Base-by-base conservation (phyloP, 2,888 invertebrate species). In the Drosophila mimetica region DNA sequence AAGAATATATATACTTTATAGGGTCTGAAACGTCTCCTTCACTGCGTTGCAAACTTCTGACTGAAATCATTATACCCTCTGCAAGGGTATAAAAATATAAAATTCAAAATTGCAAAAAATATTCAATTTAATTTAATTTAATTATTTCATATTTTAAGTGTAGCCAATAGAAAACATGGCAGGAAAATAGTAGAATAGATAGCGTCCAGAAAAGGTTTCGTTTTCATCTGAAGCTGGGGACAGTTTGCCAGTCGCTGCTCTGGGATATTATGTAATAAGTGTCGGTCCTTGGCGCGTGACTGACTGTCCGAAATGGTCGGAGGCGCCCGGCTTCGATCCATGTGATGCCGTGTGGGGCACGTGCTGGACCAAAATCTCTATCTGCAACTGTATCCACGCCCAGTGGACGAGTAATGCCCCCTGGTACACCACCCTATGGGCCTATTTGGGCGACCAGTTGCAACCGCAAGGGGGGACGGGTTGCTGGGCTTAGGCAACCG, bases 401-500 rank as follows among this genome's bases (percentile, higher is more conserved):
- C 41, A 20, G 2, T n/a, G 14, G 13, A 41, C n/a, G n/a, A 7
- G 7, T n/a, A 14, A 34, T n/a, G 2, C 8, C 37, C 16, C 1
- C 44, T n/a, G n/a, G n/a, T n/a, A n/a, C n/a, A n/a, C n/a, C 8
- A 11, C 9, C 9, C 9, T 25, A 4, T 25, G 42, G 9, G 25
- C 22, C n/a, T 14, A 14, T 25, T 44, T 44, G 4, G 25, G 5
- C 42, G 42, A 42, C 42, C 42, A 44, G 42, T 44, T 44, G 42
- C 42, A 44, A 14, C 25, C 42, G 42, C 42, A 25, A 2, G 4
- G 25, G 9, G n/a, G 39, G n/a, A n/a, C 22, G 2, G 41, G 13
- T 2, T 8, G 20, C 6, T 25, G 42, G 42, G 36, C 8, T 14
- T 69, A 76, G 76, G 75, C 69, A 65, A 70, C 59, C 46, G 53